Percentiles rank a stretch among this genome's conserved stretches.
These are phyloP conservation scores for Zeus faber DNA, from an alignment of 2,113 vertebrate species.

Conservation along the genomic window DNA sequence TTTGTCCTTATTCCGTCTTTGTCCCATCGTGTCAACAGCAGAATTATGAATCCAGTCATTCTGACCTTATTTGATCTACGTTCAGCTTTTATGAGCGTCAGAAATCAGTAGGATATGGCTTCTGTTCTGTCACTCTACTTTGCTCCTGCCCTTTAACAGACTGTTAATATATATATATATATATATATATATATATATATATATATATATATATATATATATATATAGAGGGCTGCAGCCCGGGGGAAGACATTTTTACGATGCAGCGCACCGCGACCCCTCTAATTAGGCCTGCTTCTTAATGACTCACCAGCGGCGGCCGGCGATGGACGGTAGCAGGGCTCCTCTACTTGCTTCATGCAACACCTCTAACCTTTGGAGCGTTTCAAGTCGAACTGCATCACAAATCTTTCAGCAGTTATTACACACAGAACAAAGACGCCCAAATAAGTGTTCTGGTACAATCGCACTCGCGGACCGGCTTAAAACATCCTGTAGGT, in stretches of 20 bases:
- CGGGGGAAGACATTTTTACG: constrained; percentile 32
- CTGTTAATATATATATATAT: too few relatives aligned
- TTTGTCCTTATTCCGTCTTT: too few relatives aligned
- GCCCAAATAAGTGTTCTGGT: background rate
- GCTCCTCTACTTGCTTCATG: constrained; percentile 26
- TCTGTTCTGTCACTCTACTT: too few relatives aligned
- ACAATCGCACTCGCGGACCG: background rate
- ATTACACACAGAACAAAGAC: constrained; percentile 51
- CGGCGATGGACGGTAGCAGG: constrained; percentile 36
- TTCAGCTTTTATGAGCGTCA: too few relatives aligned
- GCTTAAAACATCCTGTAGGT: background rate
- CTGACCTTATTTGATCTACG: too few relatives aligned
- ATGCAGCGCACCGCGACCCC: constrained; percentile 46
- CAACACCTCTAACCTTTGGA: constrained; percentile 64
- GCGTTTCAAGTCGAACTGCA: constrained; percentile 57
- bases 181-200: background rate
- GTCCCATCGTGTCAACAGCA: too few relatives aligned
- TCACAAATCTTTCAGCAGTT: constrained; percentile 48
- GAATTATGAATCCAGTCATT: too few relatives aligned
- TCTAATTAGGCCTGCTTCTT: constrained; percentile 64
- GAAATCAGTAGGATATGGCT: too few relatives aligned
- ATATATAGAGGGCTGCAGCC: constrained; percentile 29
- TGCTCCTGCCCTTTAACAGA: too few relatives aligned
- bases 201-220: background rate
- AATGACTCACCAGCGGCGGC: constrained; percentile 54